Conservation (phyloP, 1,140 invertebrate species). For the Drosophila seguyi region DNA sequence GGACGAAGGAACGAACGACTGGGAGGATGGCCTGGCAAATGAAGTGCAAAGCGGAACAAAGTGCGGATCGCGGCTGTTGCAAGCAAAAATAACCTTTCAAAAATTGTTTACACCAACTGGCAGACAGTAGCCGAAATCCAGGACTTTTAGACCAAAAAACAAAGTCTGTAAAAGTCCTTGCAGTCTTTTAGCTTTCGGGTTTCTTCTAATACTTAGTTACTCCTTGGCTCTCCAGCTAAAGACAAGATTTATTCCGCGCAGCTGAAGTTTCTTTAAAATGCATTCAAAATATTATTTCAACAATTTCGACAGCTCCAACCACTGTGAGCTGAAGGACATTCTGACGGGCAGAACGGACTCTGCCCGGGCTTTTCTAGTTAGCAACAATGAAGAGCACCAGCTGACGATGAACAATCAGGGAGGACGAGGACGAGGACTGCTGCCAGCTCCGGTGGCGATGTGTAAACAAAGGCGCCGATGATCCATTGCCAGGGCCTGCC, state of each 20-base stretch:
- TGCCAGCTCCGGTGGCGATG: constrained; percentile 55
- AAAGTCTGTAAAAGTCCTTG: not conserved
- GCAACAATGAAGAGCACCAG: constrained; percentile 70
- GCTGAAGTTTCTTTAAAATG: not conserved
- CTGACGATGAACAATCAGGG: constrained; percentile 68
- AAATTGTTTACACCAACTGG: constrained; percentile 71
- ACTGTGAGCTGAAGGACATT: constrained; percentile 9
- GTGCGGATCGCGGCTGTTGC: constrained; percentile 63
- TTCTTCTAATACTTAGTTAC: not conserved
- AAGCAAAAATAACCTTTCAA: constrained; percentile 77
- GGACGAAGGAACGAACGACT: not conserved
- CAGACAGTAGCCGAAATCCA: not conserved
- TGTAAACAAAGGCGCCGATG: constrained; percentile 77
- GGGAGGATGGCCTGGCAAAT: constrained; percentile 49
- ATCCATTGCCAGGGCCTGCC: constrained; percentile 68
- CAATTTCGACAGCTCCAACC: not conserved
- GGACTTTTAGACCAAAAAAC: not conserved
- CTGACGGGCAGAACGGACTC: constrained; percentile 23
- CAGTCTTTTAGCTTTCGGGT: not conserved
- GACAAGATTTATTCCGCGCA: too few species aligned
- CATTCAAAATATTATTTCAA: constrained; percentile 1
- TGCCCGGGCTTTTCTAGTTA: constrained; percentile 50
- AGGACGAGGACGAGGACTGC: constrained; percentile 16
- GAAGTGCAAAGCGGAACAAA: constrained; percentile 79
- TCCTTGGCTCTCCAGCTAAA: too few species aligned